Conservation (phyloP, 2,113 vertebrate species). For the Heterotis niloticus region DNA sequence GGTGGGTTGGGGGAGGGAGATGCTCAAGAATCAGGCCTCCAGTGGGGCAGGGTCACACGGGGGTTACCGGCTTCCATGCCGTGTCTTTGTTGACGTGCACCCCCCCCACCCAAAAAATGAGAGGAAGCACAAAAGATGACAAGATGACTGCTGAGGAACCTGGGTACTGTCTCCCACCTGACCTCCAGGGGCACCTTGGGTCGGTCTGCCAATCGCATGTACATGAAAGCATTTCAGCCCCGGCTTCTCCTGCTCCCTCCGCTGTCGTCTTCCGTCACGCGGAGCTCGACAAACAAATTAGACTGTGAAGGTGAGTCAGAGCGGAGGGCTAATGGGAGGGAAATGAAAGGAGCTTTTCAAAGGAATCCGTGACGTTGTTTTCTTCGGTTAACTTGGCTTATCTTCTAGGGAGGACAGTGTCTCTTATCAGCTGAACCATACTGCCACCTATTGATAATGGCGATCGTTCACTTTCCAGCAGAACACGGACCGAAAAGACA, state of each 20-base stretch:
- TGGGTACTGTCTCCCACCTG: too few relatives aligned
- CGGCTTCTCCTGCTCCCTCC: neutral
- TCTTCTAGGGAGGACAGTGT: neutral
- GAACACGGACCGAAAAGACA: conserved; percentile 13
- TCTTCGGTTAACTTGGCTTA: neutral
- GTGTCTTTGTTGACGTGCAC: conserved; percentile 28
- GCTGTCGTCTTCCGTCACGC: neutral
- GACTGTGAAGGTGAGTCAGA: neutral
- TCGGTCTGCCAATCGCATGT: neutral
- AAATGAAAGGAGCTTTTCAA: neutral
- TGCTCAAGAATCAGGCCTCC: conserved; percentile 50
- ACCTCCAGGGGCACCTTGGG: neutral
- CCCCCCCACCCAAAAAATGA: conserved; percentile 33
- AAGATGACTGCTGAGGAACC: neutral
- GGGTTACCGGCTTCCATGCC: conserved; percentile 52
- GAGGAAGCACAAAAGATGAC: conserved; percentile 21
- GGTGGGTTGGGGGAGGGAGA: conserved; percentile 49
- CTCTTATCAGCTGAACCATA: conserved; percentile 37
- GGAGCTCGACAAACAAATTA: neutral
- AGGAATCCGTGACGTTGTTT: conserved; percentile 7
- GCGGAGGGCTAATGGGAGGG: neutral
- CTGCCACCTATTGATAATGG: conserved; percentile 48
- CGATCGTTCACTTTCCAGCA: conserved; percentile 14
- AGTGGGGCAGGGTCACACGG: conserved; percentile 60
- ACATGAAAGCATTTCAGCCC: neutral